A percentile compares a stretch with the other conserved stretches of the same genome.
Evolutionary conservation across 2,888 invertebrate species (phyloP).

Genomic region (Eupithecia abbreviata): DNA sequence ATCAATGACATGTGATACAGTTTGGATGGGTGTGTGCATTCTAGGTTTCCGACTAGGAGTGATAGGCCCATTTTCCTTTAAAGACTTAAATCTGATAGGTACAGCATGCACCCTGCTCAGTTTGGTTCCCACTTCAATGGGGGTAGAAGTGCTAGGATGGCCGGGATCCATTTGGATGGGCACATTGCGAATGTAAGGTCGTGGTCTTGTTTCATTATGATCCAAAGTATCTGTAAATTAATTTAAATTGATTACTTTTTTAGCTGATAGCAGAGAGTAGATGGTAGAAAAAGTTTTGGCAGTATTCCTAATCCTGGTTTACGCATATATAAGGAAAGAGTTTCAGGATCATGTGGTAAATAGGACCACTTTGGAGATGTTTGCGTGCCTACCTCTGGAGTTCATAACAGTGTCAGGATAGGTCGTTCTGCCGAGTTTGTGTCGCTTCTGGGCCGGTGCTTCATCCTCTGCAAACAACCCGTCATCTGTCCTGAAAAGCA

Average conservation of each 20-base stretch:
- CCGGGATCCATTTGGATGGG: constrained; percentile 72
- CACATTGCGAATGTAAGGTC: constrained; percentile 69
- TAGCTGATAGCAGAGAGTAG: background rate
- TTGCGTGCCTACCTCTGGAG: constrained; percentile 57
- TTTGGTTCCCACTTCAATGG: constrained; percentile 57
- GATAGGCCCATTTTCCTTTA: constrained; percentile 58
- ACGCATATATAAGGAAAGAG: background rate
- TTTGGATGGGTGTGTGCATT: constrained; percentile 64
- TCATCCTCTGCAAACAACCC: constrained; percentile 74
- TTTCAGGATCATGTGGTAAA: background rate
- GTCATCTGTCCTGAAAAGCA: constrained; percentile 70
- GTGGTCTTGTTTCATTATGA: constrained; percentile 51
- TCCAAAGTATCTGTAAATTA: constrained; percentile 60
- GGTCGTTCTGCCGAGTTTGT: constrained; percentile 67
- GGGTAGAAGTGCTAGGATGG: constrained; percentile 78
- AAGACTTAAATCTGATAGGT: constrained; percentile 60
- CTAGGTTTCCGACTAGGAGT: constrained; percentile 64
- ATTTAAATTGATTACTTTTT: background rate
- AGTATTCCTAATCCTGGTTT: background rate
- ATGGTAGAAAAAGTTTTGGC: background rate
- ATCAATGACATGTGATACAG: constrained; percentile 64
- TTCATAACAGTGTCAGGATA: constrained; percentile 67
- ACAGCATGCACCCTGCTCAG: constrained; percentile 53
- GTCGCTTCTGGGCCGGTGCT: constrained; percentile 69
- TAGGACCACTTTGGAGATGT: background rate